Conservation (phyloP, 2,888 invertebrate genomes). For the Imbricaverruca yamaguchii region DNA sequence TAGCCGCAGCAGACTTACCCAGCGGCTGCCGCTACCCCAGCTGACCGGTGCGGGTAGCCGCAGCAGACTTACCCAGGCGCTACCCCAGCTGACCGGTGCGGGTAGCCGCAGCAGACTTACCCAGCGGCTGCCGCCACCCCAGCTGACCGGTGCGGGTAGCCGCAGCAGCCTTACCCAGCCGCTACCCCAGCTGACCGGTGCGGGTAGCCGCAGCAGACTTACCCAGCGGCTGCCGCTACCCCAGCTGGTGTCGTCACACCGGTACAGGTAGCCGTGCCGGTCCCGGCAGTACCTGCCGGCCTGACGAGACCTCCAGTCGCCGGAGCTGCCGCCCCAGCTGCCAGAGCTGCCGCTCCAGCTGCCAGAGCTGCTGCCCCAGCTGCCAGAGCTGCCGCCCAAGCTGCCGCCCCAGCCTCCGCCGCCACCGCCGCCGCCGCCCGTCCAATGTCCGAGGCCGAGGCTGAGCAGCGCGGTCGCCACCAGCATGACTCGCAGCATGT, state of each 20-base stretch:
- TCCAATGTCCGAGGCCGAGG: background rate
- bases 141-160: no score
- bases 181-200: no score
- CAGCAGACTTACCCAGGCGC: no score
- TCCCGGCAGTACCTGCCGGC: background rate
- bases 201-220: background rate
- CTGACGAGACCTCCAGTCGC: background rate
- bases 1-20: background rate
- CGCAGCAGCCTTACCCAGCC: no score
- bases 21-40: slow-evolving; percentile 6
- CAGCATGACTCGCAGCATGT: background rate
- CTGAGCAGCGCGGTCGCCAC: slow-evolving; percentile 1
- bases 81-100: no score
- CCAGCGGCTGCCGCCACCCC: no score
- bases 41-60: no score
- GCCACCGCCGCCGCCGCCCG: background rate
- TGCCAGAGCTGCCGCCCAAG: background rate
- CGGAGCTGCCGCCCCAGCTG: background rate
- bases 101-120: no score
- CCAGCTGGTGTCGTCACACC: slow-evolving; percentile 19
- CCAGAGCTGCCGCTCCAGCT: background rate
- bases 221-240: slow-evolving; percentile 10
- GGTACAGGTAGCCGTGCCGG: background rate
- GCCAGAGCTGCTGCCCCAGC: background rate
- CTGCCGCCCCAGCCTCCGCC: background rate